Conservation (phyloP, 2,888 invertebrate genomes). For the Stenoptilia bipunctidactyla region DNA sequence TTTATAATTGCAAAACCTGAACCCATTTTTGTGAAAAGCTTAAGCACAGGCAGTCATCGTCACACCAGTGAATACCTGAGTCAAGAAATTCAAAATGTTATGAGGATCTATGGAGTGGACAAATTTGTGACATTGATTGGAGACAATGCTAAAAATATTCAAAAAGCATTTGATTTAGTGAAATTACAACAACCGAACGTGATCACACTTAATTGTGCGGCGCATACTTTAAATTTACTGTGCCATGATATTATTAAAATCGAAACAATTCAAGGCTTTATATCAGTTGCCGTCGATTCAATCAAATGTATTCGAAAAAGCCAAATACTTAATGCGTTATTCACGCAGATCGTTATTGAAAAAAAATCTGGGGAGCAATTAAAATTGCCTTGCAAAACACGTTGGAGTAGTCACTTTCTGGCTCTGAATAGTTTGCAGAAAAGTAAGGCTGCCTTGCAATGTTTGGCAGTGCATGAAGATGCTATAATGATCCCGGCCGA, state of each 20-base stretch:
- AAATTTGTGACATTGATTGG: not conserved
- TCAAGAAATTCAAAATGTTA: not conserved
- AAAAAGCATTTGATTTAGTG: not conserved
- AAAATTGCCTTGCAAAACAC: not conserved
- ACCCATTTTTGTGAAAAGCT: not conserved
- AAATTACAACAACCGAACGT: not conserved
- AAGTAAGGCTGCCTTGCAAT: not conserved
- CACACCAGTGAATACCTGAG: not conserved
- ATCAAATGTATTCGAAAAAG: not conserved
- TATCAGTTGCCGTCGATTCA: not conserved
- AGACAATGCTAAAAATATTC: not conserved
- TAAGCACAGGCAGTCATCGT: not conserved
- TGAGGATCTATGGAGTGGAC: not conserved
- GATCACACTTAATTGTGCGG: too few species aligned
- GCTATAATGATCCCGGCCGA: not conserved
- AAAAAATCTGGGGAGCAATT: not conserved
- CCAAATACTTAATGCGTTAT: not conserved
- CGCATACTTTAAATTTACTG: not conserved
- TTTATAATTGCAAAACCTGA: not conserved
- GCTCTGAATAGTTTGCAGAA: not conserved
- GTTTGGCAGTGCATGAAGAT: not conserved
- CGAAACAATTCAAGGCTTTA: not conserved
- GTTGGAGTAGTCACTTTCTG: not conserved
- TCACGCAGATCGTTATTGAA: not conserved
- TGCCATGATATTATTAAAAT: not conserved